Base-by-base conservation (phyloP, 2,888 invertebrate species). In the Cosmorhoe ocellata region DNA sequence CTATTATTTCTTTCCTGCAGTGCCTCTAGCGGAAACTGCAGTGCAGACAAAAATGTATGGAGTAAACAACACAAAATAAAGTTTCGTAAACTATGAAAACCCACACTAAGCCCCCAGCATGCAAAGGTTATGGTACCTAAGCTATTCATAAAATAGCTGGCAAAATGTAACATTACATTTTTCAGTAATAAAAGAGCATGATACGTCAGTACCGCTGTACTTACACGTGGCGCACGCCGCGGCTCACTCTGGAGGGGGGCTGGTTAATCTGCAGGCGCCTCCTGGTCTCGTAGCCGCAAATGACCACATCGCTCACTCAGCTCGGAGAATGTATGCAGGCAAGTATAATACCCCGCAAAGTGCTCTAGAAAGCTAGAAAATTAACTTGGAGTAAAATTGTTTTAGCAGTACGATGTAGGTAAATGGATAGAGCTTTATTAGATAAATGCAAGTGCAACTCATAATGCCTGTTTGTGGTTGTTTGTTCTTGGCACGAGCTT, bases 181-280 rank as follows among this genome's bases (percentile, higher is more conserved):
- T 77, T 8, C 66, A 83, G 84, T 93, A 1, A 94, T 95, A 48
- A 74, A 79, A 5, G 71, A 81, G 0, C 94, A 94, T 65, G 78
- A 93, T 59, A 66, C 62, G 0, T 72, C 86, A 40, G 66, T 75
- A 8, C 96, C 97, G 0, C 78, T 97, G 41, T 96, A 96, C 71
- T 82, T 98, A 39, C 93, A 96, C 75, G 64, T 97, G 28, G 91
- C 94, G 0, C 96, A 97, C 74, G 84, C 94, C 14, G 96, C 96
- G 0, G 92, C 94, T 0, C 97, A 97, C 74, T 87, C 93, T 0
- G 95, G 92, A 3, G 95, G 95, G 62, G 88, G 90, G 0, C 92
- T 94, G 56, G 92, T 93, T 40, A 93, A 92, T 2, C 79, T 95
- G 43, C 94, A 96, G 75, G 94, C 93, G 9, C 94, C 95, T 10